Evolutionary conservation across 2,113 vertebrate genomes (phyloP), one percentile per base, ranked within the genome.

Genomic region (Salvelinus sp.): DNA sequence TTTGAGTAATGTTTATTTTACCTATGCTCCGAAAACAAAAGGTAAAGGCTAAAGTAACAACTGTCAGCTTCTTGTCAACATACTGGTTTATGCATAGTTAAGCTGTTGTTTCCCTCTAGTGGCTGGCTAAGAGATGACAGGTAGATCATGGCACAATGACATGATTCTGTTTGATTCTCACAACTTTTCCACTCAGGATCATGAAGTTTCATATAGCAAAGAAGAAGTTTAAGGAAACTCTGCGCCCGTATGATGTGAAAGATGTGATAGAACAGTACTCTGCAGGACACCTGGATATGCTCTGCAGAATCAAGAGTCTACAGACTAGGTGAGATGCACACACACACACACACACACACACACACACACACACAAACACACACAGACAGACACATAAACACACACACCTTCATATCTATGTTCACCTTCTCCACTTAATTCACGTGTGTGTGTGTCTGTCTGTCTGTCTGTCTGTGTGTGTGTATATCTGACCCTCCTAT

Each of bases 241-340:
- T 99, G 79, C 95, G 97, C 64, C 97, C 98, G 0, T 99, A 99
- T 47, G 98, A 99, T 73, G 98, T 99, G 82, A 99, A 99, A 91
- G 98, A 99, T 83, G 98, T 99, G 67, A 99, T 99, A 70, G 97
- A 99, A 89, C 98, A 99, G 86, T 99, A 99, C 90, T 99, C 98
- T 30, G 97, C 98, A 30, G 98, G 97, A 76, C 97, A 98, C 65
- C 91, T 99, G 86, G 98, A 99, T 90, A 99, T 99, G 98, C 85
- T 99, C 30, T 98, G 97, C 88, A 96, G 98, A 85, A 99, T 99
- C 91, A 99, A 99, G 85, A 99, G 96, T 82, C 97, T 99, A 72
- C 98, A 99, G 89, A 96, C 96, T 73, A 95, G 97, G 98, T 99
- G 86, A 93, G 94, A 30, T 48, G 1, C 50, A 54, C 38, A 9